Base-by-base conservation (phyloP, 2,888 invertebrate species). In the Diaperis boleti region DNA sequence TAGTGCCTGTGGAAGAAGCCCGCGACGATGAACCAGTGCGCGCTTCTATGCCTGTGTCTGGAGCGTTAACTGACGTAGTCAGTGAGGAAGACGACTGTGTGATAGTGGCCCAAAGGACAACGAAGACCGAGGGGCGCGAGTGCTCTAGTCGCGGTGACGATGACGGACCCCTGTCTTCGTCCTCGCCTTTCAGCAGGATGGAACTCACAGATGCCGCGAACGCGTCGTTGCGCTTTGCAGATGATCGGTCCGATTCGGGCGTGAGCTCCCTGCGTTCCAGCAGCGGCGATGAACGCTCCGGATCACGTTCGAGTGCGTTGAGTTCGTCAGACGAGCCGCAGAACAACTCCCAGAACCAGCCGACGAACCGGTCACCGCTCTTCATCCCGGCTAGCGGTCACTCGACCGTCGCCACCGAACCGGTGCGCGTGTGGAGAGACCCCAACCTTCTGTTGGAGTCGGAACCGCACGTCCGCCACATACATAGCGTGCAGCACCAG, bases 251-350 rank as follows among this genome's bases (percentile, higher is more conserved):
- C 66, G 82, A 82, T 73, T 82, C 82, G 69, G 82, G 91, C 83
- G 88, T 91, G 85, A 90, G 91, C 82, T 90, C 90, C 59, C 83
- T 90, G 77, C 86, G 90, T 74, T 89, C 89, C 76, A 72, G 76
- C 54, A 85, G 85, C 76, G 86, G 87, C 78, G 91, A 91, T 85
- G 91, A 91, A 82, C 87, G 91, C 74, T 89, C 89, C 82, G 91
- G 90, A 78, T 90, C 89, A 80, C 86, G 90, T 67, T 86, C 86
- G 81, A 89, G 89, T 82, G 90, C 90, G 80, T 85, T 91, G 80
- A 90, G 90, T 79, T 86, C 86, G 83, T 87, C 89, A 79, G 90
- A 89, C 83, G 89, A 89, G 82, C 87, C 88, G 73, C 86, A 64
- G 37, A 47, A 60, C 22, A 59, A 45, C 60, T 20, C 59, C 14